A percentile compares a stretch with the other conserved stretches of the same genome.
Evolutionary conservation across 2,797 vertebrate genomes (phyloP).

Genomic region (Crenuchus spilurus): DNA sequence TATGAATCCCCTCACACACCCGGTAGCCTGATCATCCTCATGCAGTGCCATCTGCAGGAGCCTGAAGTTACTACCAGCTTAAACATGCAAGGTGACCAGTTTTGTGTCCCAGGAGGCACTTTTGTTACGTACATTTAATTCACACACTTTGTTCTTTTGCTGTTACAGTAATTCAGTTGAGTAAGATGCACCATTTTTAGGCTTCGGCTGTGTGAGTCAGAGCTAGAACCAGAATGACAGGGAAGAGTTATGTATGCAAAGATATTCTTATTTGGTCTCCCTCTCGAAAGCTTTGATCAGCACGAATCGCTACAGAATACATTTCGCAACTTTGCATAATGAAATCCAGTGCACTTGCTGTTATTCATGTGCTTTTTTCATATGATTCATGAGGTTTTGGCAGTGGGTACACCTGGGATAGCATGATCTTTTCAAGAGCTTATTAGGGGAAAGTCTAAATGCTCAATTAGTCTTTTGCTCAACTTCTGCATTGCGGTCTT

Average conservation of each 20-base stretch:
- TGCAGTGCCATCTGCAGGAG: too few relatives aligned
- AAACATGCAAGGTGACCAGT: too few relatives aligned
- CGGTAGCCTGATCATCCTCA: too few relatives aligned
- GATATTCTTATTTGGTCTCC: constrained; percentile 46
- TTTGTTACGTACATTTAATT: too few relatives aligned
- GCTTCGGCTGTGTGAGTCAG: not conserved
- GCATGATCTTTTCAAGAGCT: constrained; percentile 42
- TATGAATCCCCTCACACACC: too few relatives aligned
- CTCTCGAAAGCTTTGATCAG: constrained; percentile 53
- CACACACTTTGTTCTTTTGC: too few relatives aligned
- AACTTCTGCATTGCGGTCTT: not conserved
- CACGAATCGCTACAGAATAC: constrained; percentile 48
- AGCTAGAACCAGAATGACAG: not conserved
- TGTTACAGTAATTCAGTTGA: not conserved
- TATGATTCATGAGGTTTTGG: constrained; percentile 30
- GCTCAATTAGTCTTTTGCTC: constrained; percentile 19
- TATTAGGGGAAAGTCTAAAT: constrained; percentile 47
- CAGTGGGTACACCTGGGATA: constrained; percentile 41
- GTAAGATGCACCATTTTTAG: not conserved
- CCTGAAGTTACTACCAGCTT: too few relatives aligned
- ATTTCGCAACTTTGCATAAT: constrained; percentile 55
- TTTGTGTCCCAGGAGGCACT: too few relatives aligned
- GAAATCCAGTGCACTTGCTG: constrained; percentile 30
- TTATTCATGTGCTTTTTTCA: constrained; percentile 38
- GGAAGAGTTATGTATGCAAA: constrained; percentile 51